Evolutionary conservation across 1,140 invertebrate genomes (phyloP), one percentile per base, ranked within the genome.

Genomic region (Diprion similis): DNA sequence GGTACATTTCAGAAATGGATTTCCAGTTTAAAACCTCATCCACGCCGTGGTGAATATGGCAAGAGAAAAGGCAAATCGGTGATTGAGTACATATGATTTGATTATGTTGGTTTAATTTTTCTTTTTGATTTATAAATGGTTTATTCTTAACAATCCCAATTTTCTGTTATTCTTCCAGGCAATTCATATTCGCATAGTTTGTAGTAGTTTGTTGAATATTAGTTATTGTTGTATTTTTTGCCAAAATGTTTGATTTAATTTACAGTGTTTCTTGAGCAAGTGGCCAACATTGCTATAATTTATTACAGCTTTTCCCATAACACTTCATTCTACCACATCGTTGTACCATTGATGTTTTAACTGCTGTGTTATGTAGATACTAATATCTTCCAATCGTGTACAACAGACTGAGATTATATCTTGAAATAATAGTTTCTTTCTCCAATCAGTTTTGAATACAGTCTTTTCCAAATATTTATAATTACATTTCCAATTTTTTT

Each of bases 1-100:
- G 78, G 76, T 84, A 70, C 85, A 80, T 88, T 88, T 88, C 86
- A 88, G 86, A 87, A 79, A 79, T 82, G 85, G 75, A 78, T 85
- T 82, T 82, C 79, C 77, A 80, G 77, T 72, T 78, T 83, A 80
- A 82, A 79, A 76, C 79, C 82, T 46, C 80, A 78, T 79, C 80
- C 75, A 10, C 81, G 68, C 19, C 75, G 81, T 78, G 77, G 80
- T 81, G 80, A 81, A 77, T 82, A 74, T 78, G 79, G 78, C 75
- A 82, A 73, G 81, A 83, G 77, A 78, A 87, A 86, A 79, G 79
- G 81, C 80, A 79, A 81, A 78, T 81, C 79, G 82, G 84, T 86
- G 84, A 86, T 71, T 76, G 71, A 79, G 71, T 59, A 59, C 51
- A 59, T 59, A 59, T 59, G 51, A 59, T 59, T 59, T 59, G 9